Evolutionary conservation across 2,888 invertebrate species (phyloP), one percentile per base, ranked within the genome.

Genomic region (Branchellion lobata): DNA sequence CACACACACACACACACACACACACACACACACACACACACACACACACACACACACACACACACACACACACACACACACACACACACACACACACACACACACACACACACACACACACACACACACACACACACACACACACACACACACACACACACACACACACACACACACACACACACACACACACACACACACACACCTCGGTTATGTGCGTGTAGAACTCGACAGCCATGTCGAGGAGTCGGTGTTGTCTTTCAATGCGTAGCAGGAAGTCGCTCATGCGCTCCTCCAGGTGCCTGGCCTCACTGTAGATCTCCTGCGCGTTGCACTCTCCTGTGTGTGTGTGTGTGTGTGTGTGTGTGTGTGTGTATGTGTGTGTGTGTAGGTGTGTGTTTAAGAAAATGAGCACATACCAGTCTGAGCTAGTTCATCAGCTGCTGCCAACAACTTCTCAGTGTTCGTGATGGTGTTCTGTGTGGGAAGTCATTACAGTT

Each of bases 241-340:
- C 95, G 72, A 98, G 91, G 61, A 96, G 91, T 18, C 94, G 91
- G 31, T 96, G 90, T 47, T 97, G 90, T 85, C 95, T 92, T 87
- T 96, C 95, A 47, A 98, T 95, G 33, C 96, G 91, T 76, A 94
- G 92, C 1, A 96, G 95, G 88, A 98, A 98, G 83, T 94, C 94
- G 29, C 93, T 93, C 83, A 98, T 96, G 87, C 96, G 95, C 82
- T 93, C 92, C 87, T 96, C 95, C 80, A 98, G 90, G 86, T 96
- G 95, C 81, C 94, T 92, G 27, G 97, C 97, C 79, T 97, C 96
- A 14, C 93, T 92, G 86, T 95, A 92, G 85, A 98, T 96, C 87
- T 97, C 97, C 86, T 96, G 94, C 0, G 96, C 94, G 86, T 95
- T 95, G 85, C 96, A 96, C 89, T 97, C 97, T 33, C 97, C 96